Base-by-base conservation (phyloP, 2,113 vertebrate genomes). In the Donacobius atricapilla region DNA sequence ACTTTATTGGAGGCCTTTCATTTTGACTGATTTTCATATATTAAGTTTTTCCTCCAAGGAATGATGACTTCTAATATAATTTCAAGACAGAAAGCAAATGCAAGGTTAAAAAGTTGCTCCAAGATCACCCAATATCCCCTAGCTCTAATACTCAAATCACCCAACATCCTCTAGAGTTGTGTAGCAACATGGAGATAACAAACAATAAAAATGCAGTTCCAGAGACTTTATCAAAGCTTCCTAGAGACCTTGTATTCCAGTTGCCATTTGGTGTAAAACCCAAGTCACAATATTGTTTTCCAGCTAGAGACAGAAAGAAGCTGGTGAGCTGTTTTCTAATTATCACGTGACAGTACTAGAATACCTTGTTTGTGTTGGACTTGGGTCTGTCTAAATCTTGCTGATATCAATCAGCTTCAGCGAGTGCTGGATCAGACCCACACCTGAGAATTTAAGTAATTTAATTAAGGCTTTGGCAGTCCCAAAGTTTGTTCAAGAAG, bases 401-500 rank as follows among this genome's bases (percentile, higher is more conserved):
- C 56, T 53, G 40, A 19, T 56, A 89, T 84, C 76, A 75, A 51
- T 89, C 77, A 91, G 5, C 60, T 68, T 84, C 87, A 79, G 4
- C 8, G 28, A 90, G 24, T n/a, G 35, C 24, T 87, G 56, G 76
- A 92, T 71, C 28, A 89, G 45, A 94, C 56, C 64, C 44, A 89
- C 60, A 94, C 42, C 51, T 50, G 71, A 92, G 80, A 92, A 93
- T 73, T 90, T 19, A 80, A 91, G 48, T 47, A 81, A 89, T 89
- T 93, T 89, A 75, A 93, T 93, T 80, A 94, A 89, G 35, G 27
- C 17, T 87, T 93, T 56, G 69, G 66, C 79, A 89, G 69, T 83
- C 39, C 78, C 64, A 12, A 73, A 86, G 78, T 93, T 88, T 75
- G 47, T 19, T 93, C 72, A 89, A 86, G 60, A 78, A 94, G 51